phyloP scores from a whole-genome alignment of 2,113 vertebrate species.

The Hippocampus comes region DNA sequence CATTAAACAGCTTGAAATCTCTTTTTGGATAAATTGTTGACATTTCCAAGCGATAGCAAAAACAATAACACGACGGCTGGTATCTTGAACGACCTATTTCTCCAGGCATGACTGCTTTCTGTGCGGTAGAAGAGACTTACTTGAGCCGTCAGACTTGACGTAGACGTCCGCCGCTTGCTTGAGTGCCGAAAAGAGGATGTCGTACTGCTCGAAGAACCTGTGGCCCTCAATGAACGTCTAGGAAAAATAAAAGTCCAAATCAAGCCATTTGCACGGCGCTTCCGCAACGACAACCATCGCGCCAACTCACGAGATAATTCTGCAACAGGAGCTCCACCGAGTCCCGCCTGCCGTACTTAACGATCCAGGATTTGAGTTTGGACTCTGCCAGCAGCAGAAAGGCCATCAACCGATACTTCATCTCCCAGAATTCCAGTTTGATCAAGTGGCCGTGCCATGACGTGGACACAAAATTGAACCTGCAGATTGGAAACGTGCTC shows the following conservation, averaged over 20 bases:
- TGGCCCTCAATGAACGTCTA: conserved; percentile 92
- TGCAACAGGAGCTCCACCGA: conserved; percentile 91
- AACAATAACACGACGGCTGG: no score
- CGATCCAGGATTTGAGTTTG: conserved; percentile 97
- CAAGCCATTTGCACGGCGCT: neutral
- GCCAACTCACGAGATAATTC: conserved; percentile 84
- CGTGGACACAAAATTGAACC: conserved; percentile 92
- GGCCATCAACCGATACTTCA: conserved; percentile 93
- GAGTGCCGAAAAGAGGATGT: conserved; percentile 84
- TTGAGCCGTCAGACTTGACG: conserved; percentile 87
- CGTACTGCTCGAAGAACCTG: conserved; percentile 95
- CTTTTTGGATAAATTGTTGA: no score
- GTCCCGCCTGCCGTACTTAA: conserved; percentile 94
- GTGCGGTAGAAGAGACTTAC: conserved; percentile 66
- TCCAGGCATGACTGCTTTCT: neutral
- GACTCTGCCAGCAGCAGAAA: conserved; percentile 92
- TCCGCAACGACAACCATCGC: neutral
- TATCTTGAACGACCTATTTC: no score
- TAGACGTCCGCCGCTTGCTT: conserved; percentile 90
- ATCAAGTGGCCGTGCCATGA: conserved; percentile 90
- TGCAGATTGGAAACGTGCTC: conserved; percentile 53
- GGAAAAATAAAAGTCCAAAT: neutral
- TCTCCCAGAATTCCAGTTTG: conserved; percentile 96
- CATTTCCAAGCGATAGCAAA: no score
- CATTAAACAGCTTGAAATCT: no score